Evolutionary conservation across 2,797 vertebrate genomes (phyloP).

Genomic region (Intellagama lesueurii): DNA sequence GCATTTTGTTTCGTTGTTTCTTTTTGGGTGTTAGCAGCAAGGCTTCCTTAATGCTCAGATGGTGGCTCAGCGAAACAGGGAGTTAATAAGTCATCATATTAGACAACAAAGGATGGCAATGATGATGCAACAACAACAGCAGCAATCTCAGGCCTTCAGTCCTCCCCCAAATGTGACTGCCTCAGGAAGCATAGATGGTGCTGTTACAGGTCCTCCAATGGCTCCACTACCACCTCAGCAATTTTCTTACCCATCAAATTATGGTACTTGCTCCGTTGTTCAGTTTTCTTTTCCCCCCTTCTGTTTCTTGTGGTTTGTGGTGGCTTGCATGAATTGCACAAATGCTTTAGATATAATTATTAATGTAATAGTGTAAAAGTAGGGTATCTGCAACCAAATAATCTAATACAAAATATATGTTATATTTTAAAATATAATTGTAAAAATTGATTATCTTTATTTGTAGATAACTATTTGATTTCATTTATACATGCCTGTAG

Average conservation of each 20-base stretch:
- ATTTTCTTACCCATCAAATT: constrained; percentile 91
- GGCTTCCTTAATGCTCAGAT: constrained; percentile 95
- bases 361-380: not conserved
- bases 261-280: constrained; percentile 78
- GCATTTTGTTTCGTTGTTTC: constrained; percentile 15
- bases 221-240: constrained; percentile 90
- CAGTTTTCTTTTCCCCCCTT: not conserved
- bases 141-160: constrained; percentile 90
- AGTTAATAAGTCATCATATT: constrained; percentile 91
- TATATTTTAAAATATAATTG: not conserved
- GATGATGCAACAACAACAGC: constrained; percentile 90
- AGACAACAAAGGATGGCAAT: constrained; percentile 92
- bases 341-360: constrained; percentile 27
- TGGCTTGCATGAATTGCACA: constrained; percentile 29
- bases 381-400: not conserved
- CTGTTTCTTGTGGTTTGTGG: constrained; percentile 20
- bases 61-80: constrained; percentile 93
- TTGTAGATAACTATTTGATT: too few relatives aligned
- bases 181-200: constrained; percentile 88
- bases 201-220: constrained; percentile 85
- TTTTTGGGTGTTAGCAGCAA: constrained; percentile 78
- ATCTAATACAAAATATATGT: not conserved
- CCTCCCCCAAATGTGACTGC: constrained; percentile 95
- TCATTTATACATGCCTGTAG: too few relatives aligned
- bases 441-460: not conserved